Evolutionary conservation across 2,888 invertebrate genomes (phyloP).

Genomic region (Meiosimyza decipiens): DNA sequence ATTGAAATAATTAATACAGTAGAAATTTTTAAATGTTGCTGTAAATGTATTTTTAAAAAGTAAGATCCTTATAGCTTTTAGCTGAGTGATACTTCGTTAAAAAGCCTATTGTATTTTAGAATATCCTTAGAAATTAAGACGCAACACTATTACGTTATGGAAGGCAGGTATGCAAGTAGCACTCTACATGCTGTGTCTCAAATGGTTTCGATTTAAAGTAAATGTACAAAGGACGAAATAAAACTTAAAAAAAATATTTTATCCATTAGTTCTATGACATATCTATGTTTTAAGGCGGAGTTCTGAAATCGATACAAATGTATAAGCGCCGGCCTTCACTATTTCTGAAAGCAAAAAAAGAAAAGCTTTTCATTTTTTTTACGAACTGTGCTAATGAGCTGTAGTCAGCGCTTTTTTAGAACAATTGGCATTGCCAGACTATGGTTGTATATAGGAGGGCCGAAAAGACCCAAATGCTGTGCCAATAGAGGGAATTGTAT

Average conservation of each 20-base stretch:
- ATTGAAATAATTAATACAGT: conserved; percentile 18
- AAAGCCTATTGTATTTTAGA: not conserved
- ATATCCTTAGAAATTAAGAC: not conserved
- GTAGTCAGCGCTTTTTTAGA: too few species aligned
- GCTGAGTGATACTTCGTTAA: conserved; percentile 21
- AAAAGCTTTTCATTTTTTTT: too few species aligned
- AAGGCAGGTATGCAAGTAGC: not conserved
- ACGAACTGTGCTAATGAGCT: too few species aligned
- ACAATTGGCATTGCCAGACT: too few species aligned
- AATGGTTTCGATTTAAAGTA: conserved; percentile 5
- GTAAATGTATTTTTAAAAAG: conserved; percentile 28
- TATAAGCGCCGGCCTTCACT: too few species aligned
- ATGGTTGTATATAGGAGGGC: too few species aligned
- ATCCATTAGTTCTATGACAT: not conserved
- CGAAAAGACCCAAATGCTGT: too few species aligned
- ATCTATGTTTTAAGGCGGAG: too few species aligned
- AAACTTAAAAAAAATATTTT: not conserved
- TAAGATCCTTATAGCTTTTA: not conserved
- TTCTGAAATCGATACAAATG: too few species aligned
- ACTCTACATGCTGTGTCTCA: not conserved
- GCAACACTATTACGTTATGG: too few species aligned
- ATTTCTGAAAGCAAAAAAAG: too few species aligned
- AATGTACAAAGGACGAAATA: not conserved
- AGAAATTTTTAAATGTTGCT: conserved; percentile 25
- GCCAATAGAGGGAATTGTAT: too few species aligned